phyloP scores from a whole-genome alignment of 2,888 invertebrate species.

The Athalia cordata region DNA sequence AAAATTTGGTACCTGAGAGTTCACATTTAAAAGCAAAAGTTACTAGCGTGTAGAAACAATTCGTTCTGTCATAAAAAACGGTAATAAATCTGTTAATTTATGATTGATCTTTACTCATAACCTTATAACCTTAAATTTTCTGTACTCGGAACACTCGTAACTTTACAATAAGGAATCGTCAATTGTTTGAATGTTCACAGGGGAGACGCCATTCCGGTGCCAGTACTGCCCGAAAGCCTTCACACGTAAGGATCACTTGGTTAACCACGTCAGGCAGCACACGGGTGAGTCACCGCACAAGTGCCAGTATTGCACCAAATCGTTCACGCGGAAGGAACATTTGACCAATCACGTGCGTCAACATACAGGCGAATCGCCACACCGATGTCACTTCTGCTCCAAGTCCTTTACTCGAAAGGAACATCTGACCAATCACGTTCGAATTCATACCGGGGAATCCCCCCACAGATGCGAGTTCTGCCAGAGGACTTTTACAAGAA shows the following conservation, averaged over 20 bases:
- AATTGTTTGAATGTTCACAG: constrained; percentile 57
- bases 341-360: constrained; percentile 90
- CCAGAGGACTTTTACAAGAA: constrained; percentile 82
- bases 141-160: no score
- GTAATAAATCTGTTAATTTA: not conserved
- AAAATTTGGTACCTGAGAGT: not conserved
- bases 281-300: constrained; percentile 87
- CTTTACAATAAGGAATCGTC: not conserved
- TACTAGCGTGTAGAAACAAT: no score
- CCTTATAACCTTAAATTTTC: not conserved
- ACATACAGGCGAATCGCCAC: constrained; percentile 92
- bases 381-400: constrained; percentile 88
- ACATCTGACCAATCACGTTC: constrained; percentile 89
- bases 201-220: constrained; percentile 86
- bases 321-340: constrained; percentile 88
- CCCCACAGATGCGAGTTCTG: constrained; percentile 84
- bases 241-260: constrained; percentile 88
- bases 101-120: not conserved
- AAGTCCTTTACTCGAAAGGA: constrained; percentile 91
- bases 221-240: constrained; percentile 91
- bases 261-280: constrained; percentile 83
- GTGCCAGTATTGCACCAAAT: constrained; percentile 86
- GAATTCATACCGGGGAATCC: constrained; percentile 78
- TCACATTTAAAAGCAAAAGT: no score
- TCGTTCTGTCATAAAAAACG: no score